A percentile compares a stretch with the other conserved stretches of the same genome.
These are phyloP conservation scores for Suricata suricatta DNA, from an alignment of 2,113 vertebrate species.

Conservation along the genomic window DNA sequence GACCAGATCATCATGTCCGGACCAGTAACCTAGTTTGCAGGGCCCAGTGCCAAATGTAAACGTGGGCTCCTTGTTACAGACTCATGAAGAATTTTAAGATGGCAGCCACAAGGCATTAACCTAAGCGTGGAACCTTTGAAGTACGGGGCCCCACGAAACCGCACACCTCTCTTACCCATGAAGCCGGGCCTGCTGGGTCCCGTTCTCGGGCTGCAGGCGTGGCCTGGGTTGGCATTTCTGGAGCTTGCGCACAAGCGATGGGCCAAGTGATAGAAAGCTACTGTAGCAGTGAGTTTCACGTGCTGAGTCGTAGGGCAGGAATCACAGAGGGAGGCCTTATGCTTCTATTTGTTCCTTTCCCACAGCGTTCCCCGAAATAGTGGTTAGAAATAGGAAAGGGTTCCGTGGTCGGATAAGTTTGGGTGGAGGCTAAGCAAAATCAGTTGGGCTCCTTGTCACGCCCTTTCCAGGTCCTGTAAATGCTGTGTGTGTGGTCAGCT, in stretches of 20 bases:
- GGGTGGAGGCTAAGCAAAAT: not conserved
- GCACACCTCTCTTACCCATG: rapidly evolving
- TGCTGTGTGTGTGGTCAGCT: not conserved
- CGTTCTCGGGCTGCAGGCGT: not conserved
- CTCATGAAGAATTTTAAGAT: not conserved
- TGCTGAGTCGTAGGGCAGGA: not conserved
- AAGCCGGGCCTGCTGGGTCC: too few relatives aligned
- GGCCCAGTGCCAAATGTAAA: not conserved
- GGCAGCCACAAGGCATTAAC: not conserved
- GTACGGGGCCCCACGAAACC: too few relatives aligned
- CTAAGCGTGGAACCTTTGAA: not conserved
- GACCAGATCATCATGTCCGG: not conserved
- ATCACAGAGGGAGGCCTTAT: not conserved
- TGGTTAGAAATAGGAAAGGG: too few relatives aligned
- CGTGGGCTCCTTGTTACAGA: not conserved
- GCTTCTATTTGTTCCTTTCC: not conserved
- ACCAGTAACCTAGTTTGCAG: not conserved
- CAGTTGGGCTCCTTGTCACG: not conserved
- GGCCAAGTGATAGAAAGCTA: not conserved
- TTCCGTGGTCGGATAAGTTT: not conserved
- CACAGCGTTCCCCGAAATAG: not conserved
- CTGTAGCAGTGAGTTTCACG: not conserved
- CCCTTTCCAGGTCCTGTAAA: not conserved
- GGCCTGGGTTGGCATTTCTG: not conserved
- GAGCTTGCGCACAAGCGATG: rapidly evolving